Percentiles rank a stretch among this genome's conserved stretches.
phyloP scores from a whole-genome alignment of 2,888 invertebrate genomes.

The Yponomeuta malinellus region DNA sequence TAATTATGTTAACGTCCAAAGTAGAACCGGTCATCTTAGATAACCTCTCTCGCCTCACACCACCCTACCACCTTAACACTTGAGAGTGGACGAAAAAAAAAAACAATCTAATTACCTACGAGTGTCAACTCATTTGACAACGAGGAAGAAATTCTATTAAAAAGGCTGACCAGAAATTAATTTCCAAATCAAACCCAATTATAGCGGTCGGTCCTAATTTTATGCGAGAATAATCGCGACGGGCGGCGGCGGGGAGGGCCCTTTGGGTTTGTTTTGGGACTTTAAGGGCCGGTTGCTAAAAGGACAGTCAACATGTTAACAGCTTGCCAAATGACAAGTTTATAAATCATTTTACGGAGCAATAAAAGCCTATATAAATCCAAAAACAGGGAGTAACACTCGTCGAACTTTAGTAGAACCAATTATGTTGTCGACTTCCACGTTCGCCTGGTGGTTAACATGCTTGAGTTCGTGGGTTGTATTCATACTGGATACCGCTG shows the following conservation, averaged over 20 bases:
- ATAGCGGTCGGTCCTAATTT: neutral
- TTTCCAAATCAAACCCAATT: neutral
- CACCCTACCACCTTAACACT: neutral
- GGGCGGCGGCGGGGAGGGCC: neutral
- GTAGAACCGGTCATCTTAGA: neutral
- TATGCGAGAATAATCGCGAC: neutral
- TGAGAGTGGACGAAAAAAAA: neutral
- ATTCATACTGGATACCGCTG: too few species aligned
- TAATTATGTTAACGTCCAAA: too few species aligned
- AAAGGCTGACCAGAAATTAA: neutral
- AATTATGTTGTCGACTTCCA: too few species aligned
- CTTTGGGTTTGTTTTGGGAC: neutral
- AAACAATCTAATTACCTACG: neutral
- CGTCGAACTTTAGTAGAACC: too few species aligned
- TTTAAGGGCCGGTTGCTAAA: neutral
- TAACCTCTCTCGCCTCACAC: neutral
- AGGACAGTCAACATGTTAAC: neutral
- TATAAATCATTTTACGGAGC: too few species aligned
- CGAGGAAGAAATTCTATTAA: neutral
- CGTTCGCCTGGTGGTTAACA: too few species aligned
- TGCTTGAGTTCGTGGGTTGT: too few species aligned
- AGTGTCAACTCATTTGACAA: neutral
- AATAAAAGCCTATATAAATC: too few species aligned
- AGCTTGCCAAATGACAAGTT: too few species aligned
- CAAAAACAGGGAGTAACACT: too few species aligned